Evolutionary conservation across 2,888 invertebrate species (phyloP).

Genomic region (Diaphora mendica): DNA sequence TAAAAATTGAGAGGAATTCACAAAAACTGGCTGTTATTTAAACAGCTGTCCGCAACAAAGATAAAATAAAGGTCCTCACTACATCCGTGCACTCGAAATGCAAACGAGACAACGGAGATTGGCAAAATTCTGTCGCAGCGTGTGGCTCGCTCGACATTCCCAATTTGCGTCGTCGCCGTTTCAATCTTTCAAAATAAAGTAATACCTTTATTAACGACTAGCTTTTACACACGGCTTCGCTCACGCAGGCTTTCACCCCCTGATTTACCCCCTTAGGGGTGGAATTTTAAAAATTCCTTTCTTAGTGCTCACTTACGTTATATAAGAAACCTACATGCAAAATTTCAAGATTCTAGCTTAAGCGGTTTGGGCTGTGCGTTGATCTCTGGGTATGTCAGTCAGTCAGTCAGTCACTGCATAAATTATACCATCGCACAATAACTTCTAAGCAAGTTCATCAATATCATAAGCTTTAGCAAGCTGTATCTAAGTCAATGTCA

Average conservation of each 20-base stretch:
- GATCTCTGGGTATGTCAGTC: no score
- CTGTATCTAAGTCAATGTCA: conserved; percentile 67
- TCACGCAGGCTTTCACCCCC: no score
- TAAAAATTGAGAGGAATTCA: conserved; percentile 74
- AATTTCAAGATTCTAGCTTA: no score
- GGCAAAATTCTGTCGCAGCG: conserved; percentile 61
- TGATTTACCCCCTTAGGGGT: no score
- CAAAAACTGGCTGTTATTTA: conserved; percentile 76
- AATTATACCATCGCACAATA: conserved; percentile 44
- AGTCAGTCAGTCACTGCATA: no score
- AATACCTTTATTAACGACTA: conserved; percentile 32
- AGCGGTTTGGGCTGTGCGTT: no score
- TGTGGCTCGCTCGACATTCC: conserved; percentile 47
- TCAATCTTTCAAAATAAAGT: conserved; percentile 21
- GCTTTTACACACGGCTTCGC: no score
- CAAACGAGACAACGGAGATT: conserved; percentile 72
- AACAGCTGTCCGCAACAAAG: conserved; percentile 71
- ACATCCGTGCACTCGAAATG: conserved; percentile 69
- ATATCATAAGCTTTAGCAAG: conserved; percentile 55
- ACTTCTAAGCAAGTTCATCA: conserved; percentile 51
- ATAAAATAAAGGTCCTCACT: conserved; percentile 70
- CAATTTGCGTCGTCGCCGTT: conserved; percentile 46
- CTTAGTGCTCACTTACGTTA: no score
- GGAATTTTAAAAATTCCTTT: no score
- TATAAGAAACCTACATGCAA: no score